phyloP scores from a whole-genome alignment of 2,797 vertebrate species.

The Sebastes kiyomatsui region DNA sequence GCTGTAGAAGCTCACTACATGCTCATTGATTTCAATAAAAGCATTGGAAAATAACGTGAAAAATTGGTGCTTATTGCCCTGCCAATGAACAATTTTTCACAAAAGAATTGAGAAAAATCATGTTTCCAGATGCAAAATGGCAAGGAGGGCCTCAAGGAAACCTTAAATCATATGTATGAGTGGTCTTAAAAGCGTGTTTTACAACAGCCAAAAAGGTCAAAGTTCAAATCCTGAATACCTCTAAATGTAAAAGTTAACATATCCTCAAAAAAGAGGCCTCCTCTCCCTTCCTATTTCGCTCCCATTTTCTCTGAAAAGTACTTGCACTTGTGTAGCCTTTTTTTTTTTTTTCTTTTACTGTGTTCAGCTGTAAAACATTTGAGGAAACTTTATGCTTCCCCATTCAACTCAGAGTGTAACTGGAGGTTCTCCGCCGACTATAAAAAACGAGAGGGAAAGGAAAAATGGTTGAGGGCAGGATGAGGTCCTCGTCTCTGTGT shows the following conservation, averaged over 20 bases:
- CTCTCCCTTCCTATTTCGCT: constrained; percentile 26
- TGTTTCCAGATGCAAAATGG: constrained; percentile 25
- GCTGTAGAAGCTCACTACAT: background rate
- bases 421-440: constrained; percentile 75
- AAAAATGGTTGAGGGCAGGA: constrained; percentile 79
- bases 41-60: background rate
- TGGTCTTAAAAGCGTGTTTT: constrained; percentile 56
- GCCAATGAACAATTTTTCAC: background rate
- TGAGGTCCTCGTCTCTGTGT: constrained; percentile 73
- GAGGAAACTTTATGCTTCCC: constrained; percentile 81
- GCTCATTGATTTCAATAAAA: constrained; percentile 1
- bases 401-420: constrained; percentile 76
- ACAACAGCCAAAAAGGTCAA: constrained; percentile 47
- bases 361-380: constrained; percentile 83
- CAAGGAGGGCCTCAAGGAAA: constrained; percentile 23
- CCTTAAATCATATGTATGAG: constrained; percentile 52
- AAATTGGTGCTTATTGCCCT: background rate
- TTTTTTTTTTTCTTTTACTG: constrained; percentile 52
- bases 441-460: constrained; percentile 75
- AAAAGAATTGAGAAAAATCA: constrained; percentile 2
- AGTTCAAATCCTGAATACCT: constrained; percentile 40
- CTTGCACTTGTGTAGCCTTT: constrained; percentile 51
- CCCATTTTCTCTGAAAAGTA: constrained; percentile 44
- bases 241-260: constrained; percentile 52
- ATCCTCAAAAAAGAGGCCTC: constrained; percentile 22